A percentile compares a stretch with the other conserved stretches of the same genome.
Evolutionary conservation across 2,797 vertebrate species (phyloP).

Genomic region (Urocyon cinereoargenteus): DNA sequence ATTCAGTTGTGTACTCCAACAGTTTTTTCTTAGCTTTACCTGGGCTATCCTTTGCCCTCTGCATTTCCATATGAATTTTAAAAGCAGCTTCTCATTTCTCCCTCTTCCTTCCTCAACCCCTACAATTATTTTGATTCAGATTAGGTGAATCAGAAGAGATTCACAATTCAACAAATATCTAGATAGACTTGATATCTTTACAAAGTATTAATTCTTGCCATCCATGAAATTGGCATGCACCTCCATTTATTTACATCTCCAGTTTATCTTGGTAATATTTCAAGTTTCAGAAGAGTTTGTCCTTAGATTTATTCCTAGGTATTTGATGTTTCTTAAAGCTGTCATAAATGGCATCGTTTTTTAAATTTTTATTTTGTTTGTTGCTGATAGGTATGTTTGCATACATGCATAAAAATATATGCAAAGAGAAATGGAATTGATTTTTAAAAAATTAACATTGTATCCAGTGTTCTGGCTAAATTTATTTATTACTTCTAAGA

Average conservation of each 20-base stretch:
- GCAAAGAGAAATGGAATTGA: background rate
- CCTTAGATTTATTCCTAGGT: conserved; percentile 2
- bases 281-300: background rate
- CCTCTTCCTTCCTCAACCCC: background rate
- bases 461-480: background rate
- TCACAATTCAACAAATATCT: background rate
- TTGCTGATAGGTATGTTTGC: background rate
- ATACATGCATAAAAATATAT: background rate
- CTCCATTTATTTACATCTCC: background rate
- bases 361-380: background rate
- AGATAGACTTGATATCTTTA: background rate
- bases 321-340: background rate
- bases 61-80: background rate
- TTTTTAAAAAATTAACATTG: background rate
- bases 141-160: background rate
- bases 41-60: background rate
- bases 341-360: background rate
- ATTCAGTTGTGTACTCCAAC: background rate
- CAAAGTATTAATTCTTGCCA: background rate
- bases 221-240: background rate
- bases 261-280: background rate
- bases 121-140: background rate
- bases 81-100: background rate
- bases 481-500: background rate
- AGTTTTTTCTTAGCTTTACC: background rate